phyloP scores from a whole-genome alignment of 2,888 invertebrate genomes.

The Trachelus troglodyta region DNA sequence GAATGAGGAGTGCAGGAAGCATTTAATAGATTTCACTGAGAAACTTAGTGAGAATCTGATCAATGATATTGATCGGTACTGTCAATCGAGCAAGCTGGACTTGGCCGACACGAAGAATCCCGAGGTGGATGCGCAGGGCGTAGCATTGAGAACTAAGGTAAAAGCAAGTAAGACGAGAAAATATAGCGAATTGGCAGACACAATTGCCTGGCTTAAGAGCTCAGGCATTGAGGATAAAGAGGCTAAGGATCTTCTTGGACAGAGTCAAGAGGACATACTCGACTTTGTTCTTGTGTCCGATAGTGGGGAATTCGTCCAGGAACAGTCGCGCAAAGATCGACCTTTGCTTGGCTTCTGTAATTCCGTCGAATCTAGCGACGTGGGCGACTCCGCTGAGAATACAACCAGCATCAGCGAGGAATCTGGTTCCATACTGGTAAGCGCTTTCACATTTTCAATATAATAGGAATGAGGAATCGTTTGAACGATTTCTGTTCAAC shows the following conservation, averaged over 20 bases:
- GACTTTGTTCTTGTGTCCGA: conserved; percentile 53
- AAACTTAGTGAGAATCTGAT: conserved; percentile 84
- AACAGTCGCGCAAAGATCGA: conserved; percentile 61
- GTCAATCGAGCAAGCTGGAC: conserved; percentile 58
- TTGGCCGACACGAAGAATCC: conserved; percentile 29
- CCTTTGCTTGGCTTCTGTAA: conserved; percentile 73
- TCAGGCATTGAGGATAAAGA: conserved; percentile 27
- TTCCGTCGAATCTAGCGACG: conserved; percentile 77
- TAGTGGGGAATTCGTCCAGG: conserved; percentile 49
- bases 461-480: neutral
- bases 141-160: conserved; percentile 1
- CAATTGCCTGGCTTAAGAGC: conserved; percentile 39
- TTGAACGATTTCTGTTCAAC: neutral
- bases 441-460: neutral
- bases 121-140: neutral
- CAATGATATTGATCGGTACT: conserved; percentile 76
- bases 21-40: conserved; percentile 84
- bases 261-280: conserved; percentile 45
- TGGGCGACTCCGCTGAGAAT: conserved; percentile 69
- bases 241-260: conserved; percentile 34
- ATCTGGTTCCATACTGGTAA: neutral
- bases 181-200: conserved; percentile 43
- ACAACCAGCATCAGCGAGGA: conserved; percentile 72
- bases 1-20: conserved; percentile 76
- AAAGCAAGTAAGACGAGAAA: conserved; percentile 17